Percentiles rank a stretch among this genome's conserved stretches.
Evolutionary conservation across 2,888 invertebrate genomes (phyloP).

Genomic region (Thereva unica): DNA sequence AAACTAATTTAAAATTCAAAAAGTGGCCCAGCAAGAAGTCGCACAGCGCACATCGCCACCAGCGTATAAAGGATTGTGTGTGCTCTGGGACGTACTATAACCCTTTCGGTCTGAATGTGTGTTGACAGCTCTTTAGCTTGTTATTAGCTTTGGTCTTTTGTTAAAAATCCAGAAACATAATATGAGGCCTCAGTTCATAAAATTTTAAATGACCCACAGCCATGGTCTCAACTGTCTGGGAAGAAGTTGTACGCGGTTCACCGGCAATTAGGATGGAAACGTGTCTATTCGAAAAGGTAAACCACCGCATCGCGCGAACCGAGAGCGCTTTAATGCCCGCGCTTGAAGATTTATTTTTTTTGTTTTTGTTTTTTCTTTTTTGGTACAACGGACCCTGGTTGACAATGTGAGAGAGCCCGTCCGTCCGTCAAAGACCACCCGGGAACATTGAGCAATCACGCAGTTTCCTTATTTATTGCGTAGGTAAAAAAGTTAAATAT

Average conservation of each 20-base stretch:
- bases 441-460: no score
- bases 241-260: constrained; percentile 13
- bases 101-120: constrained; percentile 22
- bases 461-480: no score
- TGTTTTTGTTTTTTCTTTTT: no score
- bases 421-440: no score
- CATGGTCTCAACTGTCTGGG: constrained; percentile 21
- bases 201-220: constrained; percentile 13
- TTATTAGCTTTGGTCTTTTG: constrained; percentile 32
- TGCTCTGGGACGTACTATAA: neutral
- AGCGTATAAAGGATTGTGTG: constrained; percentile 18
- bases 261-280: constrained; percentile 28
- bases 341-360: no score
- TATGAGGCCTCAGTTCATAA: constrained; percentile 29
- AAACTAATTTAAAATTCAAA: constrained; percentile 36
- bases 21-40: constrained; percentile 16
- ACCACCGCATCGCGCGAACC: neutral
- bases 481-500: no score
- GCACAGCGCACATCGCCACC: neutral
- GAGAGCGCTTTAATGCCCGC: no score
- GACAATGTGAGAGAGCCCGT: no score
- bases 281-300: constrained; percentile 28
- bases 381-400: no score
- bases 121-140: constrained; percentile 33
- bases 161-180: constrained; percentile 27